Percentiles rank a stretch among this genome's conserved stretches.
Conservation (phyloP, 2,113 vertebrate species). For the Pampusana beccarii region DNA sequence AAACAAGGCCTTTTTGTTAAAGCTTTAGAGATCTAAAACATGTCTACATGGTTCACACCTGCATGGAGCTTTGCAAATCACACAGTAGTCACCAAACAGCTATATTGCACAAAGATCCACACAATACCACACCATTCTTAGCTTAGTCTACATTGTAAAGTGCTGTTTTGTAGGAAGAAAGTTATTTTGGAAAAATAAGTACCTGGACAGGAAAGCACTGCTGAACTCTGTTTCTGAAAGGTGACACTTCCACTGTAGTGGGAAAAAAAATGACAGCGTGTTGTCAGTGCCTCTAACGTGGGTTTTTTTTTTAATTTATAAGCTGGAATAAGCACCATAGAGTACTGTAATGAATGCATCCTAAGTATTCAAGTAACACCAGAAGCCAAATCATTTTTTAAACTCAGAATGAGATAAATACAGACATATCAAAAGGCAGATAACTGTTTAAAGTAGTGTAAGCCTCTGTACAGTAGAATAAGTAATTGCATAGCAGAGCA, state of each 20-base stretch:
- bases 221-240: constrained; percentile 31
- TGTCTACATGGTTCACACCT: constrained; percentile 47
- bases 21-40: constrained; percentile 60
- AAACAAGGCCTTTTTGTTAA: constrained; percentile 68
- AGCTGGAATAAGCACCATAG: neutral
- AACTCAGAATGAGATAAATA: neutral
- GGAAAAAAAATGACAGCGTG: neutral
- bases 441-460: neutral
- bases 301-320: neutral
- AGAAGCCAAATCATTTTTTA: constrained; percentile 2
- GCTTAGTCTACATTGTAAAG: constrained; percentile 81
- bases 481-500: constrained; percentile 48
- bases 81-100: constrained; percentile 57
- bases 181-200: constrained; percentile 9
- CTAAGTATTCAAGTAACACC: constrained; percentile 32
- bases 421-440: neutral
- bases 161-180: constrained; percentile 73
- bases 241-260: neutral
- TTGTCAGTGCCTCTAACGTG: neutral
- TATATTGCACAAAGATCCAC: constrained; percentile 80
- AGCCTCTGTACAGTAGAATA: constrained; percentile 2
- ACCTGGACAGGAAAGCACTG: constrained; percentile 15
- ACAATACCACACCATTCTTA: constrained; percentile 68
- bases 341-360: constrained; percentile 2
- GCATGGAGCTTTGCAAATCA: constrained; percentile 50